phyloP scores from a whole-genome alignment of 2,888 invertebrate genomes.

The Agrotis exclamationis region DNA sequence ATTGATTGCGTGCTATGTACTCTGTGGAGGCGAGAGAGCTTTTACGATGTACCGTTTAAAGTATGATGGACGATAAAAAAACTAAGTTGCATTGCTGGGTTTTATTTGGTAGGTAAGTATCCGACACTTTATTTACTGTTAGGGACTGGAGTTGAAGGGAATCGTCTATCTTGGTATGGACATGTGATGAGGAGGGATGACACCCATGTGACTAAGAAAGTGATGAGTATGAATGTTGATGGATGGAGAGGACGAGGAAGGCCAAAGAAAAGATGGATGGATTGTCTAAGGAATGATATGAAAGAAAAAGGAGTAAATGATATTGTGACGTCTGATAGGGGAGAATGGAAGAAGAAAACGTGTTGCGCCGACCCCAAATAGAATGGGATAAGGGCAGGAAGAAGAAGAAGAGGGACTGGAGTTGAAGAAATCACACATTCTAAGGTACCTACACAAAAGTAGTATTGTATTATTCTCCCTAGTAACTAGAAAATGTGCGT shows the following conservation, averaged over 20 bases:
- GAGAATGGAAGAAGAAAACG: too few species aligned
- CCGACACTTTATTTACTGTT: slow-evolving; percentile 8
- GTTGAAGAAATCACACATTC: slow-evolving; percentile 25
- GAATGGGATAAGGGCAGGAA: too few species aligned
- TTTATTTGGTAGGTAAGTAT: slow-evolving; percentile 34
- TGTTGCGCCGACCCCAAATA: too few species aligned
- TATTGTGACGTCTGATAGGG: too few species aligned
- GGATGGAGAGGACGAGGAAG: too few species aligned
- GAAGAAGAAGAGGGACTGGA: not conserved
- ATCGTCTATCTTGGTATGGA: too few species aligned
- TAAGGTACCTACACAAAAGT: not conserved
- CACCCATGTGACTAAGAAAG: too few species aligned
- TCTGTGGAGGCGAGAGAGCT: slow-evolving; percentile 29
- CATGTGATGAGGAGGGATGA: too few species aligned
- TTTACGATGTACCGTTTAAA: slow-evolving; percentile 51
- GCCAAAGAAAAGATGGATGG: too few species aligned
- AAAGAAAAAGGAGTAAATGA: too few species aligned
- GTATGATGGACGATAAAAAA: slow-evolving; percentile 55
- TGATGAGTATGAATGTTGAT: too few species aligned
- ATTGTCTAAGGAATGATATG: too few species aligned
- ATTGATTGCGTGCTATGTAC: slow-evolving; percentile 52
- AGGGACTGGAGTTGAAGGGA: slow-evolving; percentile 5
- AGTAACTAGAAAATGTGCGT: slow-evolving; percentile 14
- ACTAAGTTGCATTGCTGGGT: slow-evolving; percentile 50
- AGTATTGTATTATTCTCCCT: slow-evolving; percentile 8